Base-by-base conservation (phyloP, 53 echinoderm and acorn worm genomes). In the Paracentrotus lividus region DNA sequence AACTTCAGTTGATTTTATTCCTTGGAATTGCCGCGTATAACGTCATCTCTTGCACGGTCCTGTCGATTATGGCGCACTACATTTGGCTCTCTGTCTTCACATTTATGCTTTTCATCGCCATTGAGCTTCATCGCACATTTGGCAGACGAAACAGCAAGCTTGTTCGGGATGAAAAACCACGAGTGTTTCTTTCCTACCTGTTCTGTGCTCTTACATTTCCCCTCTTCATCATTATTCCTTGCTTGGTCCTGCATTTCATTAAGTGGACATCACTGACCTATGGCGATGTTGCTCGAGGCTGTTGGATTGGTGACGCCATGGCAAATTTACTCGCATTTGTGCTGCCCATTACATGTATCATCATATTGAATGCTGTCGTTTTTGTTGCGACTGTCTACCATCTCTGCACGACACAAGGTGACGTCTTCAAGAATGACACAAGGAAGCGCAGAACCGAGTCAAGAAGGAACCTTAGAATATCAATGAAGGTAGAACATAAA, bases 101-200 rank as follows among this genome's bases (percentile, higher is more conserved):
- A 2, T 58, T 42, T 20, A 88, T 21, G 42, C 88, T 88, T 33
- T 64, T 54, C 21, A 60, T 88, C 13, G 59, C 60, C 10, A 12
- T 57, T n/a, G 88, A 88, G 32, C 88, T 88, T 42, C 15, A 88
- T 33, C 58, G 88, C 56, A 60, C 88, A 13, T 88, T 88, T 33
- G 88, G 88, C 12, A 34, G 88, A 23, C 38, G 24, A 36, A 54
- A n/a, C 8, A 42, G 3, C 42, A 61, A 60, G 64, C 42, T 44
- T 0, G 23, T 43, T 15, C 59, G 57, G 32, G 61, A 18, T 20
- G 88, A 40, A 4, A 58, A 88, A 38, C 15, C 42, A 1, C n/a
- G 38, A 42, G 88, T 88, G 12, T 88, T 88, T 6, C 24, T 42
- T 10, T 34, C 18, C 10, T 88, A 88, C 64, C 16, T 88, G 12